Percentiles rank a stretch among this genome's conserved stretches.
Conservation (phyloP, 2,888 invertebrate species). For the Acleris emargana region DNA sequence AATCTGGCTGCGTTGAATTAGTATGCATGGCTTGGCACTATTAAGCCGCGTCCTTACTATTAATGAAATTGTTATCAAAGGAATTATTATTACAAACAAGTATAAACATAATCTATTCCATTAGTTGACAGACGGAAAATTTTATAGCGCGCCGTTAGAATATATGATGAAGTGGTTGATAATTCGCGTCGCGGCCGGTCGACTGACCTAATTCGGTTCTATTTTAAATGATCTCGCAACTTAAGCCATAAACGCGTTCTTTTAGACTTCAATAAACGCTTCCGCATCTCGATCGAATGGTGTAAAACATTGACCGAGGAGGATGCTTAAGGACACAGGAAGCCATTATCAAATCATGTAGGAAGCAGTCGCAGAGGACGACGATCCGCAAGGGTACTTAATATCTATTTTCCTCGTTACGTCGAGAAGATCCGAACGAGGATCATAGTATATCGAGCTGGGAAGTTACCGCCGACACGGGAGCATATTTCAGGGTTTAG, state of each 20-base stretch:
- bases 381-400: slow-evolving; percentile 45
- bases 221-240: slow-evolving; percentile 54
- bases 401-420: slow-evolving; percentile 49
- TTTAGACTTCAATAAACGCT: slow-evolving; percentile 57
- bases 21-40: slow-evolving; percentile 78
- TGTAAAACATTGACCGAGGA: slow-evolving; percentile 69
- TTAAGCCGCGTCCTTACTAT: slow-evolving; percentile 82
- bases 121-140: slow-evolving; percentile 62
- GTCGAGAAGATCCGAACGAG: slow-evolving; percentile 39
- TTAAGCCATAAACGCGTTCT: slow-evolving; percentile 54
- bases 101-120: slow-evolving; percentile 63
- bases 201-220: slow-evolving; percentile 67
- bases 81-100: slow-evolving; percentile 76
- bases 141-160: slow-evolving; percentile 52
- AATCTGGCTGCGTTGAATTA: slow-evolving; percentile 68
- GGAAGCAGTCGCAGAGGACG: slow-evolving; percentile 67
- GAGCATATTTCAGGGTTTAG: slow-evolving; percentile 54
- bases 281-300: slow-evolving; percentile 63
- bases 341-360: slow-evolving; percentile 79
- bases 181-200: slow-evolving; percentile 46
- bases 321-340: slow-evolving; percentile 76
- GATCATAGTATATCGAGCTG: slow-evolving; percentile 35
- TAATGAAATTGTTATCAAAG: slow-evolving; percentile 82
- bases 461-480: slow-evolving; percentile 43
- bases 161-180: slow-evolving; percentile 51